Evolutionary conservation across 2,797 vertebrate species (phyloP).

Genomic region (Pangasius mekongensis): DNA sequence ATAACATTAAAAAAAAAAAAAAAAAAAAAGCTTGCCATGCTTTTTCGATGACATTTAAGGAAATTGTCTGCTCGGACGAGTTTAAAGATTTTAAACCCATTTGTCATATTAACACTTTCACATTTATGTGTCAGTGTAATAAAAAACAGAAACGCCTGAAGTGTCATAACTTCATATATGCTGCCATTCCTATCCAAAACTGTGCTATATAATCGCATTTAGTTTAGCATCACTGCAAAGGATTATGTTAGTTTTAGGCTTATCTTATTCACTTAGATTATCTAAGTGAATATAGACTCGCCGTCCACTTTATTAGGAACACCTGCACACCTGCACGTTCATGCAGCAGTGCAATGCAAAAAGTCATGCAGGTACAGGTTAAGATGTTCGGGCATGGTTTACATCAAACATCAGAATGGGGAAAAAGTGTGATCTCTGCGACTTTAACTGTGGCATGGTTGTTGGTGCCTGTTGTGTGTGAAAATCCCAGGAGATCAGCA

Average conservation of each 20-base stretch:
- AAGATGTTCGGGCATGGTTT: too few species aligned
- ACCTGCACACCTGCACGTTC: too few species aligned
- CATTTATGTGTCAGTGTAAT: neutral
- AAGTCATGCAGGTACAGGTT: too few species aligned
- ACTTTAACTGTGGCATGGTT: too few species aligned
- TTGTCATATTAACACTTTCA: neutral
- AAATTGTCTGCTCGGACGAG: neutral
- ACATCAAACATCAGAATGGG: too few species aligned
- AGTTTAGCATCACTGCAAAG: neutral
- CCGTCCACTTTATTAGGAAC: too few species aligned
- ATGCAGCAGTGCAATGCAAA: too few species aligned
- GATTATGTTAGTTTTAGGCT: neutral
- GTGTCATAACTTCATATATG: neutral
- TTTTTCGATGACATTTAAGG: neutral
- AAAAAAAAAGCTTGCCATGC: neutral
- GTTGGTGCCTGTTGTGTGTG: too few species aligned
- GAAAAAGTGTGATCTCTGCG: too few species aligned
- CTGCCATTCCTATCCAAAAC: neutral
- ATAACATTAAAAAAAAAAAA: neutral
- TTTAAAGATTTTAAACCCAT: neutral
- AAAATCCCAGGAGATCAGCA: too few species aligned
- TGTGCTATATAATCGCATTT: neutral
- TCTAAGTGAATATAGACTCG: too few species aligned
- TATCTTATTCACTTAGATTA: too few species aligned
- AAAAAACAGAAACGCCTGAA: neutral